Evolutionary conservation across 1,140 invertebrate species (phyloP).

Genomic region (Homalodisca vitripennis): DNA sequence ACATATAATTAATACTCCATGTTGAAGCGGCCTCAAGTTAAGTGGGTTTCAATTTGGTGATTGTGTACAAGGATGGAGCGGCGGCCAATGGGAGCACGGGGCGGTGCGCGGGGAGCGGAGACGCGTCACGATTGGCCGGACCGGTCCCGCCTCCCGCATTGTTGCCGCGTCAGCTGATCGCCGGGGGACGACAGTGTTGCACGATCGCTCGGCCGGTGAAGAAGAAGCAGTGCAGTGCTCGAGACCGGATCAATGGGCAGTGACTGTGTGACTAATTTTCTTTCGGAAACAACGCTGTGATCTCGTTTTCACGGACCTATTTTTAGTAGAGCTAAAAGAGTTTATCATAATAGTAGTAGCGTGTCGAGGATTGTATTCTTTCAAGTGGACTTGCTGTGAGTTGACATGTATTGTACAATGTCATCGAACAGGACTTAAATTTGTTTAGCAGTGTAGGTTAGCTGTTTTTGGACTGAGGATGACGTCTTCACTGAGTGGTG

Average conservation of each 20-base stretch:
- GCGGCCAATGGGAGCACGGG: constrained; percentile 17
- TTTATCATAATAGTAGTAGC: no score
- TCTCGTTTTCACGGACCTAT: no score
- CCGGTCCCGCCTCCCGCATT: background rate
- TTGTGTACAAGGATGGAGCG: constrained; percentile 25
- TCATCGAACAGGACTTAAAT: background rate
- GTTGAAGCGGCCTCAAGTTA: constrained; percentile 30
- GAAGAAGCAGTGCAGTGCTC: no score
- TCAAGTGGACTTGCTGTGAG: background rate
- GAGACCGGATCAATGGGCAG: background rate
- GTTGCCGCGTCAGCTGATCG: constrained; percentile 12
- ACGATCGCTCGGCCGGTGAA: background rate
- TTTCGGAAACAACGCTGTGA: no score
- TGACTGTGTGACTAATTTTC: constrained; percentile 1
- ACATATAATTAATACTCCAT: constrained; percentile 31
- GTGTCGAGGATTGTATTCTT: no score
- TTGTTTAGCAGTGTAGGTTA: background rate
- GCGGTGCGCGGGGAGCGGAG: constrained; percentile 5
- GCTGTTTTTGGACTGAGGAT: constrained; percentile 1
- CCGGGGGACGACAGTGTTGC: constrained; percentile 1
- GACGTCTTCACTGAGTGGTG: constrained; percentile 32
- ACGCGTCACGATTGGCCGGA: constrained; percentile 1
- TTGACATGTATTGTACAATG: background rate
- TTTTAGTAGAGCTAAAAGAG: no score
- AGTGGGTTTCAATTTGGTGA: constrained; percentile 32